phyloP scores from a whole-genome alignment of 1,140 invertebrate genomes.

The Aporrectodea caliginosa region DNA sequence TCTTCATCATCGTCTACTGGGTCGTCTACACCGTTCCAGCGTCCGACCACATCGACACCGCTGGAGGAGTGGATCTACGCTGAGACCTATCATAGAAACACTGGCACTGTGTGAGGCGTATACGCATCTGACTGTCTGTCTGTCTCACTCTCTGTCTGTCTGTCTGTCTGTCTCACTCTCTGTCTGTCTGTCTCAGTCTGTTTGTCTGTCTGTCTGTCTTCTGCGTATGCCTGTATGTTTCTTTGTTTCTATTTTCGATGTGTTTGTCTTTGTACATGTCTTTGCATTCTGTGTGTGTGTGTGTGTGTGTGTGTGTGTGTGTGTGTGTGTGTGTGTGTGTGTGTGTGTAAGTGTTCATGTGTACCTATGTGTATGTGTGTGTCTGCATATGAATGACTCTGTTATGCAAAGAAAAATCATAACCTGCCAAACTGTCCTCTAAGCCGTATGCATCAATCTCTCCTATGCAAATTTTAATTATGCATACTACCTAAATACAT shows the following conservation, averaged over 20 bases:
- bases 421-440: no score
- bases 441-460: no score
- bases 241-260: not conserved
- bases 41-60: no score
- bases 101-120: no score
- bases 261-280: no score
- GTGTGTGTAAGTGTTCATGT: not conserved
- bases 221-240: not conserved
- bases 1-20: conserved; percentile 86
- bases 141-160: not conserved
- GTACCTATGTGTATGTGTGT: no score
- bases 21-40: conserved; percentile 61
- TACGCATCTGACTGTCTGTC: not conserved
- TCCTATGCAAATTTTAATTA: no score
- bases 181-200: not conserved
- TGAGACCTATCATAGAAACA: no score
- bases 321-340: conserved; percentile 1
- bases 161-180: not conserved
- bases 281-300: not conserved
- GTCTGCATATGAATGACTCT: no score
- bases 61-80: no score
- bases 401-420: no score
- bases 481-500: no score
- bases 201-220: not conserved
- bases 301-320: not conserved